A percentile compares a stretch with the other conserved stretches of the same genome.
Conservation (phyloP, 2,797 vertebrate genomes). For the Megaceryle alcyon region DNA sequence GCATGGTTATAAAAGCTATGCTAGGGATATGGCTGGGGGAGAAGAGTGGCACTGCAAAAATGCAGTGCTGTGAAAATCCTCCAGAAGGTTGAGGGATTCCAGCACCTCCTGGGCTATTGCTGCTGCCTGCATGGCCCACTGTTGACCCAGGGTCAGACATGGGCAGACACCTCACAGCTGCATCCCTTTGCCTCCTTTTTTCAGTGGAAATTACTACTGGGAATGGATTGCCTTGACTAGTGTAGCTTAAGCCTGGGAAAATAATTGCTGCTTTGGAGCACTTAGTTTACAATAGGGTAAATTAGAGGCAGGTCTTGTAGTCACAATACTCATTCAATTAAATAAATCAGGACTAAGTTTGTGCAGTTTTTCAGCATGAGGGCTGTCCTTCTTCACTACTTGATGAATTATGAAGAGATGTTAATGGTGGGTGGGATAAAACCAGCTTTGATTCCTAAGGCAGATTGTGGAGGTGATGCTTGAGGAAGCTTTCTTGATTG, state of each 20-base stretch:
- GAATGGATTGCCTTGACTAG: neutral
- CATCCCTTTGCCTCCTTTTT: neutral
- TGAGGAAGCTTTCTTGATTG: neutral
- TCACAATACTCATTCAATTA: neutral
- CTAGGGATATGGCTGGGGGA: neutral
- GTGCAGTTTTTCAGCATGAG: neutral
- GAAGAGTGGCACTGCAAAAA: conserved; percentile 9
- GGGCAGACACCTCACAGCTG: conserved; percentile 50
- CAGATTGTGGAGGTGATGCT: conserved; percentile 12
- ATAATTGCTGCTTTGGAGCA: neutral
- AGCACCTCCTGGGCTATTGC: conserved; percentile 29
- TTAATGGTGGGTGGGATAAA: neutral
- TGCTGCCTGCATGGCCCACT: neutral
- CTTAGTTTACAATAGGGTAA: conserved; percentile 5
- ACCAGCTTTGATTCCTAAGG: neutral
- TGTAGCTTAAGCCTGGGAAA: conserved; percentile 42
- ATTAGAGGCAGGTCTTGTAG: conserved; percentile 27
- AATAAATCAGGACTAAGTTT: neutral
- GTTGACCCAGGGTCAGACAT: conserved; percentile 43
- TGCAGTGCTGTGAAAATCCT: conserved; percentile 25
- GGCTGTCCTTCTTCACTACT: neutral
- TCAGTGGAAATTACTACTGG: neutral
- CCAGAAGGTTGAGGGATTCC: conserved; percentile 51
- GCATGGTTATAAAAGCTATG: conserved; percentile 28
- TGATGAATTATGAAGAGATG: neutral